Base-by-base conservation (phyloP, 2,888 invertebrate species). In the Hirtodrosophila cameraria region DNA sequence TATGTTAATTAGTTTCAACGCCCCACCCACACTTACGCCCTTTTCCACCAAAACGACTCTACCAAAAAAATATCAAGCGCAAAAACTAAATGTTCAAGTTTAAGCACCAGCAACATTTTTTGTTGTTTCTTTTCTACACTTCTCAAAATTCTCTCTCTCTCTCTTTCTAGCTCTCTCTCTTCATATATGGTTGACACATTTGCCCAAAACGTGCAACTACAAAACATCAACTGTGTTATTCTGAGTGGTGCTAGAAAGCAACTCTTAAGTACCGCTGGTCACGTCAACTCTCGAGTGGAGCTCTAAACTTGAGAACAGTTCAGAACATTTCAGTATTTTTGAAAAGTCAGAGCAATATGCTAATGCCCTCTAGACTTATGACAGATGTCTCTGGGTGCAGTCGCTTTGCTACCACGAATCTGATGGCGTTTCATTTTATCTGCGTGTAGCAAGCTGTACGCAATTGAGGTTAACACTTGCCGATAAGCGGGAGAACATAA, bases 1-100 rank as follows among this genome's bases (percentile, higher is more conserved):
- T 83, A 90, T 89, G 88, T 88, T 90, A 90, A 89, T 88, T 84
- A 85, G 82, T 86, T 82, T 89, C 82, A 87, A 82, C 86, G 82
- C 82, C 86, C 83, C 66, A 43, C 55, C 76, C 45, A 55, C 41
- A n/a, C 18, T 8, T 1, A 20, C 2, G 15, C 8, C 4, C 15
- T 5, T 9, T 4, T n/a, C n/a, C 25, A 7, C 18, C 23, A 23
- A 23, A 23, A 18, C 18, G 9, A 20, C 11, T 9, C n/a, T 1
- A 3, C 3, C 8, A 39, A 13, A 28, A 11, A 36, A 63, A 60
- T 58, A 53, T 48, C 49, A 73, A 81, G 75, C 66, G 57, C 74
- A 69, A 69, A 65, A 66, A 68, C 82, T 81, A 78, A 84, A 84
- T 84, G 85, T 76, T 84, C 63, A 77, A 59, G 58, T 78, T 74